Evolutionary conservation across 2,113 vertebrate genomes (phyloP).

Genomic region (Cynoglossus semilaevis): DNA sequence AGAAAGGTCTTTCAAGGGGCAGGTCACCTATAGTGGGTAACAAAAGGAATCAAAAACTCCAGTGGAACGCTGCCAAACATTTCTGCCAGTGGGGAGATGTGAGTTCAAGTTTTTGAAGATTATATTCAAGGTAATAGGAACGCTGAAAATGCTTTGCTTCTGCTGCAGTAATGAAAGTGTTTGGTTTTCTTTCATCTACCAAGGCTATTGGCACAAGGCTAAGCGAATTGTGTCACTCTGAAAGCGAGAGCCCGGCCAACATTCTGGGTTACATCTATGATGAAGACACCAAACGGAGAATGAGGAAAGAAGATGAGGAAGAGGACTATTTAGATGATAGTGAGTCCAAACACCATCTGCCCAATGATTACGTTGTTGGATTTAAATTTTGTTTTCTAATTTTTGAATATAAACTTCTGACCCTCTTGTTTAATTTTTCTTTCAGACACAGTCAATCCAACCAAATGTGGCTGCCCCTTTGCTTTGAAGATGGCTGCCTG

Average conservation of each 20-base stretch:
- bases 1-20: constrained; percentile 91
- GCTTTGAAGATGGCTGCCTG: constrained; percentile 98
- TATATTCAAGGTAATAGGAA: too few relatives aligned
- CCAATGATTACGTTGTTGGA: neutral
- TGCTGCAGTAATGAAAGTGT: neutral
- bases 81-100: constrained; percentile 99
- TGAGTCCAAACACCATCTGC: constrained; percentile 68
- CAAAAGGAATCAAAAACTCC: constrained; percentile 96
- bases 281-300: constrained; percentile 92
- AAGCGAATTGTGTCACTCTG: constrained; percentile 92
- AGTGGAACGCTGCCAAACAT: constrained; percentile 97
- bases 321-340: constrained; percentile 99
- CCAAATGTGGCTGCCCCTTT: constrained; percentile 96
- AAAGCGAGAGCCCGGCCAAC: constrained; percentile 96
- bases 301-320: constrained; percentile 96
- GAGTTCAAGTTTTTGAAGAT: constrained; percentile 54
- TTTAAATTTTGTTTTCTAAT: neutral
- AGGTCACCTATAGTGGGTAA: constrained; percentile 93
- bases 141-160: accelerated
- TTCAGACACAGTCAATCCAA: constrained; percentile 95
- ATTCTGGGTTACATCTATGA: constrained; percentile 96
- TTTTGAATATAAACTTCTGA: neutral
- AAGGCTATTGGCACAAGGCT: constrained; percentile 93
- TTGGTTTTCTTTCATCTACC: neutral
- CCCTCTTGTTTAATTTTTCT: neutral